These are phyloP conservation scores for Sebastes steindachneri DNA, from an alignment of 2,797 vertebrate species.

Conservation along the genomic window DNA sequence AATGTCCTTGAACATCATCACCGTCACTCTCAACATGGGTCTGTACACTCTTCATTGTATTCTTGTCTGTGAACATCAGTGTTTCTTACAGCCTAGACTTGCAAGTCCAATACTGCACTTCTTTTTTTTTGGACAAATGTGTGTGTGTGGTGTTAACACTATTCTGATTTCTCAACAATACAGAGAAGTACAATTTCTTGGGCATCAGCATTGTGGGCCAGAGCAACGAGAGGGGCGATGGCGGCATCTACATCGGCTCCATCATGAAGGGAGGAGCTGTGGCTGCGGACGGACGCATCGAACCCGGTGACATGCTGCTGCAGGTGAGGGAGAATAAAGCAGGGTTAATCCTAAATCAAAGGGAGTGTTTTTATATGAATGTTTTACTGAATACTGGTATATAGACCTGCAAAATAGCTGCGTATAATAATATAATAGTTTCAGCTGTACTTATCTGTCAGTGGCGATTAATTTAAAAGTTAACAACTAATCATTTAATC, in stretches of 20 bases:
- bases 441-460: too few relatives aligned
- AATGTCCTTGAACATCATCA: constrained; percentile 96
- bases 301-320: constrained; percentile 87
- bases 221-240: constrained; percentile 92
- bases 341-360: not conserved
- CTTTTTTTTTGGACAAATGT: too few relatives aligned
- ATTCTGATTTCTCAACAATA: not conserved
- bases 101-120: not conserved
- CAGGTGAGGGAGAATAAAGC: constrained; percentile 74
- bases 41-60: constrained; percentile 40
- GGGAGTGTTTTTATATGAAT: not conserved
- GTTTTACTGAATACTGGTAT: not conserved
- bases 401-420: too few relatives aligned
- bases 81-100: not conserved
- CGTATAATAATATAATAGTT: too few relatives aligned
- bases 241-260: constrained; percentile 93
- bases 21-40: constrained; percentile 96
- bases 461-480: too few relatives aligned
- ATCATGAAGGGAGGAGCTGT: constrained; percentile 92
- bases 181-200: constrained; percentile 92
- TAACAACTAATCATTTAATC: too few relatives aligned
- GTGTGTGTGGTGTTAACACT: not conserved
- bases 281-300: constrained; percentile 89
- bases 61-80: not conserved
- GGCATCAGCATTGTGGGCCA: constrained; percentile 95